phyloP scores from a whole-genome alignment of 1,140 invertebrate genomes.

The Lepidurus packardi region DNA sequence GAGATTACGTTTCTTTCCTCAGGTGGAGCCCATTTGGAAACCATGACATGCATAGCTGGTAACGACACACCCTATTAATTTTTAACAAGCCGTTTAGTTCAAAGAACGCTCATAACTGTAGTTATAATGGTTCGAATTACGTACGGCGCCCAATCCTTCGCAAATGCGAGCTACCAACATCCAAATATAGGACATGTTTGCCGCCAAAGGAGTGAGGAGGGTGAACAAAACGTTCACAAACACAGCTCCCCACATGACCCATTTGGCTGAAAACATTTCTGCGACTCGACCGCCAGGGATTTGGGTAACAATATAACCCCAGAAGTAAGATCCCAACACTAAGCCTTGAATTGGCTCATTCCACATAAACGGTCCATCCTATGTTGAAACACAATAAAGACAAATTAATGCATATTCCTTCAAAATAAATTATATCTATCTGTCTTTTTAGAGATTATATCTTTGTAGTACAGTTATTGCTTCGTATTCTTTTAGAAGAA shows the following conservation, averaged over 20 bases:
- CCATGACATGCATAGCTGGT: slow-evolving; percentile 50
- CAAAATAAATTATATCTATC: background rate
- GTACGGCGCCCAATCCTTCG: slow-evolving; percentile 67
- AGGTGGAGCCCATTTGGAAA: slow-evolving; percentile 50
- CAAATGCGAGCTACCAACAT: slow-evolving; percentile 60
- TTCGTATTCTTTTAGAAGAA: too few species aligned
- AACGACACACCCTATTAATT: slow-evolving; percentile 47
- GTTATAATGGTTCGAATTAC: slow-evolving; percentile 37
- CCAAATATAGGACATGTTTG: slow-evolving; percentile 53
- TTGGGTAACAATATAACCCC: slow-evolving; percentile 65
- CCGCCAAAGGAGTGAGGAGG: slow-evolving; percentile 59
- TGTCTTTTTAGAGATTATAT: background rate
- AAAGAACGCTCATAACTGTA: background rate
- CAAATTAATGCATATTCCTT: background rate
- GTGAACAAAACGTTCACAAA: slow-evolving; percentile 61
- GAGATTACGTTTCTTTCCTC: slow-evolving; percentile 40
- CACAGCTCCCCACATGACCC: slow-evolving; percentile 63
- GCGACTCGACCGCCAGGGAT: slow-evolving; percentile 67
- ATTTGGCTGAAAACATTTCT: slow-evolving; percentile 62
- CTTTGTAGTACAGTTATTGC: too few species aligned
- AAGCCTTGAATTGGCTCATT: slow-evolving; percentile 60
- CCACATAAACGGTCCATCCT: slow-evolving; percentile 53
- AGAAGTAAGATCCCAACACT: slow-evolving; percentile 67
- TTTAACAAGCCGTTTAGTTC: background rate
- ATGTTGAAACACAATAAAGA: background rate